A percentile compares a stretch with the other conserved stretches of the same genome.
Evolutionary conservation across 2,888 invertebrate species (phyloP).

Genomic region (Cantharis rustica): DNA sequence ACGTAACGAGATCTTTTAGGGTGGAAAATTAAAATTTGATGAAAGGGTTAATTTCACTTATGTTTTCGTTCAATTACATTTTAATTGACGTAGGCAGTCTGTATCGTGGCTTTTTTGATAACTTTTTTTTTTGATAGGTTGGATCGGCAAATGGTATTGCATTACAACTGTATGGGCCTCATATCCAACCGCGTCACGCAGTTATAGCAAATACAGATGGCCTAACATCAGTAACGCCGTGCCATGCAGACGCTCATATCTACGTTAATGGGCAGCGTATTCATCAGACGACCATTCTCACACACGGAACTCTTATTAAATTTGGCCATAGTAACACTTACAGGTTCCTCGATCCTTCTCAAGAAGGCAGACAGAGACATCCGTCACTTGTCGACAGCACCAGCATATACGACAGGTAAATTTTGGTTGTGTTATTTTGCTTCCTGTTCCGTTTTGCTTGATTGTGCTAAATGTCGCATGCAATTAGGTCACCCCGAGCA

Average conservation of each 20-base stretch:
- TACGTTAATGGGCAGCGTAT: constrained; percentile 93
- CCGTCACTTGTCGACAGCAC: constrained; percentile 67
- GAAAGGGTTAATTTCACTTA: background rate
- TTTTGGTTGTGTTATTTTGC: constrained; percentile 5
- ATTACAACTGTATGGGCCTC: constrained; percentile 84
- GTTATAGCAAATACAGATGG: constrained; percentile 90
- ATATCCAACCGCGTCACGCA: constrained; percentile 93
- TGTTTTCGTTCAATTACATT: constrained; percentile 31
- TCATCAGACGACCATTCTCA: constrained; percentile 87
- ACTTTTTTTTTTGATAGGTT: constrained; percentile 57
- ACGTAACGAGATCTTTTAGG: background rate
- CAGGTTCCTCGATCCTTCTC: constrained; percentile 82
- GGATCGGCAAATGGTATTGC: constrained; percentile 79
- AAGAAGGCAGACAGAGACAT: constrained; percentile 79
- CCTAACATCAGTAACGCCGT: constrained; percentile 91
- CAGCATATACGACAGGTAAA: constrained; percentile 82
- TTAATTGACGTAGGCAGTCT: constrained; percentile 26
- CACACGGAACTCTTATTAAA: constrained; percentile 84
- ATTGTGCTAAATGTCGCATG: constrained; percentile 37
- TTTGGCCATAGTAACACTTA: constrained; percentile 87
- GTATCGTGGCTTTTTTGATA: background rate
- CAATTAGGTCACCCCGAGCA: constrained; percentile 53
- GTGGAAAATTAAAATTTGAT: background rate
- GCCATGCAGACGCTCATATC: constrained; percentile 90
- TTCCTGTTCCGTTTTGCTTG: background rate